Evolutionary conservation across 1,140 invertebrate species (phyloP).

Genomic region (Dendroctonus ponderosae): DNA sequence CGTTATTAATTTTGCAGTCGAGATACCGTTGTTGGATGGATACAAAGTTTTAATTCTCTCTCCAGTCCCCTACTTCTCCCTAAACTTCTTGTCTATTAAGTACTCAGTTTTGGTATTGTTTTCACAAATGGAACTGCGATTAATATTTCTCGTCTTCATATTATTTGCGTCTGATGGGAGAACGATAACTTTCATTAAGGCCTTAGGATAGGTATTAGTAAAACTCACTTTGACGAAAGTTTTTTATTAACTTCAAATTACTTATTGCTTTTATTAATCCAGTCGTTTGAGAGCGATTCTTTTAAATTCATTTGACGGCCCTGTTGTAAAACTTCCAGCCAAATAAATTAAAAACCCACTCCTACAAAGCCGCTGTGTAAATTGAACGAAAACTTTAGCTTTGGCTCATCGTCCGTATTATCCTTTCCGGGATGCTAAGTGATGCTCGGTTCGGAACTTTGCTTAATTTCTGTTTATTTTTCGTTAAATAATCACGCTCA

Average conservation of each 20-base stretch:
- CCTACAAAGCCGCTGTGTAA: neutral
- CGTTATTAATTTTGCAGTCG: too few species aligned
- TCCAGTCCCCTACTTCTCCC: too few species aligned
- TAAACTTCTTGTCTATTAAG: too few species aligned
- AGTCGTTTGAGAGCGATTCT: neutral
- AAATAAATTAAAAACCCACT: neutral
- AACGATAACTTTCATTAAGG: too few species aligned
- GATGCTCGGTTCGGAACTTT: constrained; percentile 10
- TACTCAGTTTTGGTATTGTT: too few species aligned
- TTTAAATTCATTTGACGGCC: neutral
- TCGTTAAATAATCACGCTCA: constrained; percentile 22
- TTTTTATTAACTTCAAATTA: neutral
- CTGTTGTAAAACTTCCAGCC: neutral
- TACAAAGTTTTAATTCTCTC: too few species aligned
- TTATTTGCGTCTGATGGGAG: too few species aligned
- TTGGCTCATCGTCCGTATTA: constrained; percentile 6
- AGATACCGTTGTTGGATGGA: too few species aligned
- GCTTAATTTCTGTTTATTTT: constrained; percentile 12
- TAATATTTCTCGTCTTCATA: too few species aligned
- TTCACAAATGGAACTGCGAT: too few species aligned
- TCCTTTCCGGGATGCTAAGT: constrained; percentile 9
- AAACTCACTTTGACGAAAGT: too few species aligned
- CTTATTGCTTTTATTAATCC: neutral
- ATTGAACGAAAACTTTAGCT: neutral
- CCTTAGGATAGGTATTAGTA: too few species aligned